Percentiles rank a stretch among this genome's conserved stretches.
phyloP scores from a whole-genome alignment of 2,797 vertebrate genomes.

The Thaleichthys pacificus region DNA sequence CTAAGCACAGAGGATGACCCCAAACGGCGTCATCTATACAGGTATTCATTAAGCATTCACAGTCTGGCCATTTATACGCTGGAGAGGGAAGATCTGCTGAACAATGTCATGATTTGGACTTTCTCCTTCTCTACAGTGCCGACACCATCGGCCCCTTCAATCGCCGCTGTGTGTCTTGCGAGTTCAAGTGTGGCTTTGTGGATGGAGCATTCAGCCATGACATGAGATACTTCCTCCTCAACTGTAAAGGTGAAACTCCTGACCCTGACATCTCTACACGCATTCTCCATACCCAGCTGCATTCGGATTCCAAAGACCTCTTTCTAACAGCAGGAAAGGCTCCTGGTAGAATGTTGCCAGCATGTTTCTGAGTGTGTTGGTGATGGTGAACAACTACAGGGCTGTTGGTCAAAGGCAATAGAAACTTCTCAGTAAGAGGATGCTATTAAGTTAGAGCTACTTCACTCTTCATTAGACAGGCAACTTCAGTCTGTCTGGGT shows the following conservation, averaged over 20 bases:
- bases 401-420: neutral
- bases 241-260: conserved; percentile 85
- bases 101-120: neutral
- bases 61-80: too few relatives aligned
- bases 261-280: neutral
- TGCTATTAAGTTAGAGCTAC: conserved; percentile 30
- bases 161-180: conserved; percentile 91
- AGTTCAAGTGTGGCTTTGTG: conserved; percentile 90
- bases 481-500: neutral
- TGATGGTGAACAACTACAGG: too few relatives aligned
- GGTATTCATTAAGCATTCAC: conserved; percentile 65
- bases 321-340: too few relatives aligned
- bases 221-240: conserved; percentile 85
- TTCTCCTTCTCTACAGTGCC: conserved; percentile 74
- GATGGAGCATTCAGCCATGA: conserved; percentile 88
- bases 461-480: neutral
- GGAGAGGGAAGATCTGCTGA: neutral
- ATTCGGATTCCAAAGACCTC: too few relatives aligned
- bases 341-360: too few relatives aligned
- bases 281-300: neutral
- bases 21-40: conserved; percentile 90
- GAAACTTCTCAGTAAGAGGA: neutral
- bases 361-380: neutral
- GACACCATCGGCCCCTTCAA: conserved; percentile 91
- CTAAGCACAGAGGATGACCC: conserved; percentile 94